Evolutionary conservation across 1,140 invertebrate genomes (phyloP), one percentile per base, ranked within the genome.

Genomic region (Trinorchestia longiramus): DNA sequence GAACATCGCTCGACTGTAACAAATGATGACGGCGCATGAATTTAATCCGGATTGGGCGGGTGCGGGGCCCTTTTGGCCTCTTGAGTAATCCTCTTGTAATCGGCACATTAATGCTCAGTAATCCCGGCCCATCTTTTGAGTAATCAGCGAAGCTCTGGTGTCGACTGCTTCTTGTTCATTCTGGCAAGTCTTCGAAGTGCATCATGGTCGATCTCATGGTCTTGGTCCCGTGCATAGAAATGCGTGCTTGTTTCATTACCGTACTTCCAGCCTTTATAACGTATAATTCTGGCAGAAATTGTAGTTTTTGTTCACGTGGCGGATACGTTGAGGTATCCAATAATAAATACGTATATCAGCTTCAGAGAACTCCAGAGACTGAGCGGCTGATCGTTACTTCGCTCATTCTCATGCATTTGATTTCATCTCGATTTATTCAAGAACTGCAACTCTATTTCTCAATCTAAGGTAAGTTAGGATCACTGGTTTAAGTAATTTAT

Each of bases 21-120:
- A 94, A 94, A 94, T 94, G 43, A 94, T 94, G 92, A 94, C 92
- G 92, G 40, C 41, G 92, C 92, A 45, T 43, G 92, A 94, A 94
- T 94, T 94, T 45, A 94, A 94, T 94, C 92, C 92, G 88, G 88
- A 42, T 91, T 77, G 62, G 62, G 62, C 88, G 41, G 88, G 88
- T 94, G 92, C 92, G 44, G 44, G 43, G 44, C 36, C 44, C 40
- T 43, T 94, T 45, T 94, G 92, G 92, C 92, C 43, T 94, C 44
- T 43, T 45, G 44, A 45, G 92, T 94, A 94, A 94, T 94, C 92
- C 92, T 47, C 62, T 94, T 94, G 92, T 47, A 94, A 94, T 94
- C 92, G 43, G 43, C 43, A 40, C 92, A 43, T 45, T 94, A 94
- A 94, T 94, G 44, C 92, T 42, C 43, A 40, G 43, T 47, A 94